phyloP scores from a whole-genome alignment of 2,797 vertebrate genomes.

The Pangasius macronema region DNA sequence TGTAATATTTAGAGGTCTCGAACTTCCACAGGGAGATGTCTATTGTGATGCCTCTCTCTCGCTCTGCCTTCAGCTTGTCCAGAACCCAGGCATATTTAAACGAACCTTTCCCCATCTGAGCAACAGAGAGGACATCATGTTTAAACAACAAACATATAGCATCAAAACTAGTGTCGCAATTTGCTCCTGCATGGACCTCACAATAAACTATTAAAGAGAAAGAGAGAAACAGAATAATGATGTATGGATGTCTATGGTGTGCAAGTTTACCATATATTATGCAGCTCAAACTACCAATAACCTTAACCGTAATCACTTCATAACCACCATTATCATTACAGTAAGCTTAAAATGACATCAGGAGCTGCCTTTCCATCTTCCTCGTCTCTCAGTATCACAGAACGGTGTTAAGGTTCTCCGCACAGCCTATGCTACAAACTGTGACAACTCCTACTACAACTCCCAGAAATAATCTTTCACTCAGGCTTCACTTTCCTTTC shows the following conservation, averaged over 20 bases:
- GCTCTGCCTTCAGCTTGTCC: constrained; percentile 86
- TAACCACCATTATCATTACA: neutral
- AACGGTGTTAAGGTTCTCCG: neutral
- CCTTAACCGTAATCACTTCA: neutral
- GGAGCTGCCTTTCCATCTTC: neutral
- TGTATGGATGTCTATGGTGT: neutral
- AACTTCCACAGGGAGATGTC: constrained; percentile 91
- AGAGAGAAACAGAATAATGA: neutral
- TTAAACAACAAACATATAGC: neutral
- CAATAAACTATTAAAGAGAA: neutral
- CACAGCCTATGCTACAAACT: neutral
- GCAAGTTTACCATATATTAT: neutral
- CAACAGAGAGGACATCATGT: neutral
- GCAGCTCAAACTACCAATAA: neutral
- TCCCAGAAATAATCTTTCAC: neutral
- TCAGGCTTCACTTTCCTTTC: neutral
- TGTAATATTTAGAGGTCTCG: constrained; percentile 87
- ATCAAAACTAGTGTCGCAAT: neutral
- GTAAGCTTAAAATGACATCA: neutral
- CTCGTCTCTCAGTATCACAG: neutral
- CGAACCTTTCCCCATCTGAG: constrained; percentile 85
- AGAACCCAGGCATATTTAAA: constrained; percentile 88
- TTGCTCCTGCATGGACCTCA: neutral
- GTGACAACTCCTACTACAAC: neutral
- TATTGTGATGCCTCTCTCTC: constrained; percentile 85